Evolutionary conservation across 2,113 vertebrate species (phyloP), one percentile per base, ranked within the genome.

Genomic region (Taxidea taxus): DNA sequence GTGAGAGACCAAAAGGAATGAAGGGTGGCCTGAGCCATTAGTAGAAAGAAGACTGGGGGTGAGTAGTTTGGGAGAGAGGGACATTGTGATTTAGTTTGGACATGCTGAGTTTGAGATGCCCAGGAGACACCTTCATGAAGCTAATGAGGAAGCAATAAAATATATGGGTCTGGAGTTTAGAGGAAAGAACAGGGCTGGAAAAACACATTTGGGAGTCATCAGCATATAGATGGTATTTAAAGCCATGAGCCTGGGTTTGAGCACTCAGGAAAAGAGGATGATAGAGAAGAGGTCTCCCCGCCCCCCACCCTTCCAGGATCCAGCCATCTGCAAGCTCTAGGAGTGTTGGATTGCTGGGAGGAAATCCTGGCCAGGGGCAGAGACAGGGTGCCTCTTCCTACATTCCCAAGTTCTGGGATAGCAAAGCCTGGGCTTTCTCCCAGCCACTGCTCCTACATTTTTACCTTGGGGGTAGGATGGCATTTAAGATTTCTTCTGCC

Each of bases 401-500:
- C 39, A 42, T 21, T 42, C 34, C 31, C 81, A 60, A 58, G 25
- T 49, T 81, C 80, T 15, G 25, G 42, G 42, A 34, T 58, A 49
- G 42, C 47, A 78, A 72, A 82, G 42, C 16, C 31, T 89, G 27
- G 44, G 68, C 20, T 34, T 95, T 93, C 60, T 93, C 60, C 72
- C 31, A 78, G 80, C 34, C 47, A 14, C 31, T 47, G 34, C 11
- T 49, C 64, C 37, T 81, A 10, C 14, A 80, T 98, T 98, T 29
- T 90, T 77, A 99, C 99, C 99, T 99, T 29, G 99, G 99, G 21
- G 99, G 99, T 51, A 99, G 98, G 94, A 99, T 99, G 85, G 97
- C 81, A 95, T 99, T 99, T 66, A 99, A 98, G n/a, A 99, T 99
- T 94, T 99, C 99, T 94, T 99, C 99, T 21, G 99, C 98, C 94